These are phyloP conservation scores for Eumeta japonica DNA, from an alignment of 1,140 invertebrate genomes.

Conservation along the genomic window DNA sequence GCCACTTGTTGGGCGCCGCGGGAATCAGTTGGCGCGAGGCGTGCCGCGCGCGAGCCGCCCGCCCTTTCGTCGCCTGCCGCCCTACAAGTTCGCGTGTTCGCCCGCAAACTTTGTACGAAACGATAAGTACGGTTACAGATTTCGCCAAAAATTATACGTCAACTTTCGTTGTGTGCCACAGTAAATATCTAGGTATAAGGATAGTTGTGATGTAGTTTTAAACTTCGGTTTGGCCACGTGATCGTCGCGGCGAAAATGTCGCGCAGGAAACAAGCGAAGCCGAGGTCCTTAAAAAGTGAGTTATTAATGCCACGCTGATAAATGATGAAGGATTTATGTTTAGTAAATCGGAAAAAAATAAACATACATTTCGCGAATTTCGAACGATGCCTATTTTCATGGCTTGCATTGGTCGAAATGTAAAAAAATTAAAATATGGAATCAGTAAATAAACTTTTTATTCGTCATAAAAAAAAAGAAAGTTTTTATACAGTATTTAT, in stretches of 20 bases:
- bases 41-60: slow-evolving; percentile 26
- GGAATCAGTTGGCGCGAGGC: slow-evolving; percentile 44
- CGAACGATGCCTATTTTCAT: no score
- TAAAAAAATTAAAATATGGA: no score
- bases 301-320: slow-evolving; percentile 10
- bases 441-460: no score
- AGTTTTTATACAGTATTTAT: no score
- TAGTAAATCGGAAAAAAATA: no score
- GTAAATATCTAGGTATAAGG: not conserved
- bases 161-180: not conserved
- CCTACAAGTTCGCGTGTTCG: not conserved
- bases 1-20: slow-evolving; percentile 57
- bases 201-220: not conserved
- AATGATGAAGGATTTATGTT: slow-evolving; percentile 3
- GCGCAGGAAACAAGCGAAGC: slow-evolving; percentile 56
- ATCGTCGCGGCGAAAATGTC: slow-evolving; percentile 34
- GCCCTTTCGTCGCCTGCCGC: slow-evolving; percentile 20
- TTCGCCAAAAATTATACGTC: no score
- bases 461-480: no score
- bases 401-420: no score
- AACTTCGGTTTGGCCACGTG: slow-evolving; percentile 4
- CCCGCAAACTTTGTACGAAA: not conserved
- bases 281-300: slow-evolving; percentile 55
- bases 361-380: no score
- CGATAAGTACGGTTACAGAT: no score